Evolutionary conservation across 2,888 invertebrate genomes (phyloP).

Genomic region (Hirtodrosophila confusa): DNA sequence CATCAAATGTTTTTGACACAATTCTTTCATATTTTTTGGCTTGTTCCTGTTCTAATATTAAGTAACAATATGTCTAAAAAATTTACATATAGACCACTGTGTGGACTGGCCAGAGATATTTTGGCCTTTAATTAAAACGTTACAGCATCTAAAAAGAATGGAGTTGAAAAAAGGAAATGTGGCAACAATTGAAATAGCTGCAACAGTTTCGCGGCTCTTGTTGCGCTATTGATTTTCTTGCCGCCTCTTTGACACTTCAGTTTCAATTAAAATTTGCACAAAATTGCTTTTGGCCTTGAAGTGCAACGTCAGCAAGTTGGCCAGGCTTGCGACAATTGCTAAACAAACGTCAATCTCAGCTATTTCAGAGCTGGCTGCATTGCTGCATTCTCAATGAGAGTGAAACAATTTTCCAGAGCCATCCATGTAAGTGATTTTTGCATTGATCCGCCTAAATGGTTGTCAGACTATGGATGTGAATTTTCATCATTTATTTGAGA

Average conservation of each 20-base stretch:
- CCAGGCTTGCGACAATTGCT: slow-evolving; percentile 51
- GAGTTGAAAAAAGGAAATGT: not conserved
- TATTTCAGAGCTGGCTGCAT: slow-evolving; percentile 68
- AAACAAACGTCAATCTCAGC: slow-evolving; percentile 63
- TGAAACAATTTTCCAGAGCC: slow-evolving; percentile 36
- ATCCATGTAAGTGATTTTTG: slow-evolving; percentile 56
- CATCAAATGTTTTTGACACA: too few species aligned
- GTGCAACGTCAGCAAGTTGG: slow-evolving; percentile 48
- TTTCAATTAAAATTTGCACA: slow-evolving; percentile 65
- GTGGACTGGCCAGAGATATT: too few species aligned
- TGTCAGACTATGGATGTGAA: slow-evolving; percentile 18
- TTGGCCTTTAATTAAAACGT: slow-evolving; percentile 6
- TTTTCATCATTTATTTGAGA: slow-evolving; percentile 5
- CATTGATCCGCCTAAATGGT: slow-evolving; percentile 65
- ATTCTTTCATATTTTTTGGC: too few species aligned
- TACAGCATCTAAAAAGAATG: not conserved
- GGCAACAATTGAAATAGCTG: not conserved
- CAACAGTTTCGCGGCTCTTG: slow-evolving; percentile 13
- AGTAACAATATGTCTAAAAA: too few species aligned
- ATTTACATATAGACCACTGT: not conserved
- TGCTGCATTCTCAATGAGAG: slow-evolving; percentile 23
- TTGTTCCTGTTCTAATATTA: not conserved
- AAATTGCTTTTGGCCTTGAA: slow-evolving; percentile 44
- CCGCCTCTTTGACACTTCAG: slow-evolving; percentile 49
- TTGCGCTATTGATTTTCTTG: slow-evolving; percentile 34